These are phyloP conservation scores for Epinephelus fuscoguttatus DNA, from an alignment of 2,113 vertebrate species.

Conservation along the genomic window DNA sequence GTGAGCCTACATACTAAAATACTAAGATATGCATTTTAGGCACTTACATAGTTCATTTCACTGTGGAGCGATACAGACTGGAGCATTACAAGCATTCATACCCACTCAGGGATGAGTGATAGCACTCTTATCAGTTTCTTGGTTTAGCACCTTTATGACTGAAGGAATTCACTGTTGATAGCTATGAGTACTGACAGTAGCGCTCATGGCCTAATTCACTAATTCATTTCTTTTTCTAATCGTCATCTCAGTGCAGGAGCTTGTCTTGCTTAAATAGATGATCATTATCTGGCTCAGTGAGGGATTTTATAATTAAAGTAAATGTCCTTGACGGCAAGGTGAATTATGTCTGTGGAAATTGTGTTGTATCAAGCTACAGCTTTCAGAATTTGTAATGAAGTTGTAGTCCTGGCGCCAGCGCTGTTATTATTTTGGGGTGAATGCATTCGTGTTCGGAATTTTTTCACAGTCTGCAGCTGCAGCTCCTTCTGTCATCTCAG, in stretches of 20 bases:
- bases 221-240: slow-evolving; percentile 21
- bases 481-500: slow-evolving; percentile 5
- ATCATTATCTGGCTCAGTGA: slow-evolving; percentile 62
- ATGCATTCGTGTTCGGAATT: neutral
- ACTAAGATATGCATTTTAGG: neutral
- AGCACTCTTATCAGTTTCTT: slow-evolving; percentile 4
- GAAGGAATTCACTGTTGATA: neutral
- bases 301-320: slow-evolving; percentile 68
- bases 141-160: slow-evolving; percentile 21
- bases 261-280: slow-evolving; percentile 56
- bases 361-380: slow-evolving; percentile 23
- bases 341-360: slow-evolving; percentile 37
- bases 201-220: neutral
- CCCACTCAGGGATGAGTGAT: slow-evolving; percentile 5
- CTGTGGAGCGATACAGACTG: neutral
- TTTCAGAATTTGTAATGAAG: slow-evolving; percentile 29
- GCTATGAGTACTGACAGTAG: neutral
- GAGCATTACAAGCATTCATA: neutral
- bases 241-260: slow-evolving; percentile 27
- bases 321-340: slow-evolving; percentile 61
- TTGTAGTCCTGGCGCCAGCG: neutral
- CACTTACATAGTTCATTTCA: neutral
- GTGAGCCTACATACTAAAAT: neutral
- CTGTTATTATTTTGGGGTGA: slow-evolving; percentile 2
- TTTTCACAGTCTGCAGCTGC: neutral